Base-by-base conservation (phyloP, 2,797 vertebrate species). In the Peromyscus eremicus region DNA sequence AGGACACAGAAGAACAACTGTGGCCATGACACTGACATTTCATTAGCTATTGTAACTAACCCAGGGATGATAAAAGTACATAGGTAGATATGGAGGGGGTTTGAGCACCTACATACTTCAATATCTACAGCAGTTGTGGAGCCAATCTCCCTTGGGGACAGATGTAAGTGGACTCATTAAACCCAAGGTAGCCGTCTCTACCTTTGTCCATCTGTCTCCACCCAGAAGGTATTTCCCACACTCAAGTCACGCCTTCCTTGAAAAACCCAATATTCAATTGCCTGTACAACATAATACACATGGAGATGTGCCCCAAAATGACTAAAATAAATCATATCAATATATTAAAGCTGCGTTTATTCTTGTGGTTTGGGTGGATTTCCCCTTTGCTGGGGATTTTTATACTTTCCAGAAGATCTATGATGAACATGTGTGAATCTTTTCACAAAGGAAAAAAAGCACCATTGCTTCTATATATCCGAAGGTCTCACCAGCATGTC, bases 331-430 rank as follows among this genome's bases (percentile, higher is more conserved):
- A 82, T 66, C 40, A 12, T 11, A 32, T 68, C 0, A 29, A 57
- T 43, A 43, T 40, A 34, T 34, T 76, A 80, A 88, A 79, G 52
- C 40, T 71, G 9, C 17, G 2, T 70, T 80, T n/a, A 29, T 92
- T 70, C 81, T 88, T 73, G 46, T 46, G 32, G 46, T 73, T 88
- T 40, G 29, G 17, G 1, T 68, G 81, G 68, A 37, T 76, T 88
- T 64, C 6, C 55, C 77, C 32, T 88, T 96, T 23, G 21, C 43
- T 66, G 23, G 16, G 32, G 37, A 37, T 92, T 92, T 92, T 64
- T n/a, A n/a, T 40, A 52, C 23, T 60, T 94, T 64, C 68, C 77
- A 91, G 80, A 94, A 79, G n/a, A 12, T 52, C n/a, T 92, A 43
- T 49, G 57, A 55, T 27, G n/a, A 88, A 6, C 32, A 32, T 62